phyloP scores from a whole-genome alignment of 2,113 vertebrate species.

The Gallinago media region DNA sequence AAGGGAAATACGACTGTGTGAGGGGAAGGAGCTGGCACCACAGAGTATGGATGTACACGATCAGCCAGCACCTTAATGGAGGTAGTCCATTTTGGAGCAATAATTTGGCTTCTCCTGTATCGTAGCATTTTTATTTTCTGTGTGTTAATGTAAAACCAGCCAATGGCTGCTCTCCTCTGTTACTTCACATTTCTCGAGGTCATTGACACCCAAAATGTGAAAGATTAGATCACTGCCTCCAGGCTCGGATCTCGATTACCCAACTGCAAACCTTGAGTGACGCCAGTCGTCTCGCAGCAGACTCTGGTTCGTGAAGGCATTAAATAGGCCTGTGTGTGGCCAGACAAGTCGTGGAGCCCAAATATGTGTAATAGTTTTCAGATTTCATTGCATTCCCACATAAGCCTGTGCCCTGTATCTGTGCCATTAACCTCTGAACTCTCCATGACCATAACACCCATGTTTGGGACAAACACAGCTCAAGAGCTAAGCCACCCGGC shows the following conservation, averaged over 20 bases:
- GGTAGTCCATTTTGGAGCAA: neutral
- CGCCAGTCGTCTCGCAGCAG: neutral
- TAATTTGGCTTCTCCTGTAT: neutral
- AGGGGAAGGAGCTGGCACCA: neutral
- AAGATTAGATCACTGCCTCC: neutral
- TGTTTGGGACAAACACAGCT: neutral
- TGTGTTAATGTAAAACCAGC: neutral
- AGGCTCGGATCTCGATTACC: neutral
- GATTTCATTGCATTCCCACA: neutral
- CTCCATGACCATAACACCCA: neutral
- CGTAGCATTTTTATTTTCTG: neutral
- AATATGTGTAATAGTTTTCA: neutral
- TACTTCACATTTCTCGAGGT: neutral
- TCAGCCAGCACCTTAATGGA: neutral
- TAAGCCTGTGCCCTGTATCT: neutral
- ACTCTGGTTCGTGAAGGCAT: neutral
- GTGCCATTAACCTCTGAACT: neutral
- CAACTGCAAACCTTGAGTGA: neutral
- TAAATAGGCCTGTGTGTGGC: neutral
- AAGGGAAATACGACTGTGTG: neutral
- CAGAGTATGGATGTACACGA: neutral
- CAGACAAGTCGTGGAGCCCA: neutral
- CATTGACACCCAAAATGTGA: neutral
- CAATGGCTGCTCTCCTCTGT: neutral
- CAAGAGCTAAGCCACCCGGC: neutral